Percentiles rank a stretch among this genome's conserved stretches.
Conservation (phyloP, 2,113 vertebrate genomes). For the Cochlearius cochlearius region DNA sequence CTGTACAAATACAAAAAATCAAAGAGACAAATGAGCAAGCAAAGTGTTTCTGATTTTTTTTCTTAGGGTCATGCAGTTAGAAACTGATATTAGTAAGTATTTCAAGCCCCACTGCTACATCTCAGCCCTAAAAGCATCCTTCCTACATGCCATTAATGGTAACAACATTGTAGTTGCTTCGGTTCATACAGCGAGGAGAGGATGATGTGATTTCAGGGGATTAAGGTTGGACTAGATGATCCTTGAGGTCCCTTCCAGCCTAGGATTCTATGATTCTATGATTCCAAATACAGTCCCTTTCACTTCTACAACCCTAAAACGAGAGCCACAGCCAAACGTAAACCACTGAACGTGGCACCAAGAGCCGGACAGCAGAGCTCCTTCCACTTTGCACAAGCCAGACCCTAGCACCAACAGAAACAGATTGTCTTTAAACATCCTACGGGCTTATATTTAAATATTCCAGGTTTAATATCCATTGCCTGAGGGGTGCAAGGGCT, state of each 20-base stretch:
- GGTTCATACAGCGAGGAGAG: neutral
- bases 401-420: neutral
- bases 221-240: no score
- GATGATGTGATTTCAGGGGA: neutral
- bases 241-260: no score
- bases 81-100: neutral
- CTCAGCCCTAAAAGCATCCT: neutral
- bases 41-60: neutral
- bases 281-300: no score
- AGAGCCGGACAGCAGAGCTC: neutral
- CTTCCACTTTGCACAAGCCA: neutral
- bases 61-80: neutral
- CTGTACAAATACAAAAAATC: neutral
- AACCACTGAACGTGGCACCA: rapidly evolving
- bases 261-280: no score
- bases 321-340: rapidly evolving
- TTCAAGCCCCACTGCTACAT: neutral
- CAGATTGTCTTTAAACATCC: neutral
- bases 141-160: rapidly evolving
- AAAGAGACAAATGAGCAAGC: neutral
- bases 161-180: rapidly evolving
- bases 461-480: neutral
- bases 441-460: neutral
- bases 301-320: neutral
- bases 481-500: neutral